These are phyloP conservation scores for Helarctos malayanus DNA, from an alignment of 2,797 vertebrate genomes.

Conservation along the genomic window DNA sequence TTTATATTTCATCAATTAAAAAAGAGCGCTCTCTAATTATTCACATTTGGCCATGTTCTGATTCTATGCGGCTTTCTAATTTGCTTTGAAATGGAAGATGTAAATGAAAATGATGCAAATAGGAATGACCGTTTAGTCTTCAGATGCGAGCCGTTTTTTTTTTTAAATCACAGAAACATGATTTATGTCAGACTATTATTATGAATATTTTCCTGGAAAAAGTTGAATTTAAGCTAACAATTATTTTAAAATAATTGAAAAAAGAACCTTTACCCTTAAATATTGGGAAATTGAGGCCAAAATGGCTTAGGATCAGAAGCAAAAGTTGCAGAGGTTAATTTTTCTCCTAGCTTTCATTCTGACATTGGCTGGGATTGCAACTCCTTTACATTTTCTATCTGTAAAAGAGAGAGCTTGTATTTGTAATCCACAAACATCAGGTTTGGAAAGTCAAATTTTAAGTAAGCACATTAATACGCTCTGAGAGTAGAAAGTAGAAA, in stretches of 20 bases:
- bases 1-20: neutral
- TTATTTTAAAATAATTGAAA: neutral
- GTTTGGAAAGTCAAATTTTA: neutral
- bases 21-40: neutral
- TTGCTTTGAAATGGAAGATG: neutral
- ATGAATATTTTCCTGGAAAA: neutral
- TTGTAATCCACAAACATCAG: neutral
- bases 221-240: neutral
- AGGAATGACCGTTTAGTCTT: neutral
- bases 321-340: neutral
- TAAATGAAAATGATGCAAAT: neutral
- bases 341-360: neutral
- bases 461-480: neutral
- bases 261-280: neutral
- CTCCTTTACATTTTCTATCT: neutral
- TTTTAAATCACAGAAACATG: neutral
- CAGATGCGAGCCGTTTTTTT: neutral
- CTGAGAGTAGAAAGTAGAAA: neutral
- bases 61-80: neutral
- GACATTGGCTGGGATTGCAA: neutral
- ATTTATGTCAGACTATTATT: conserved; percentile 24
- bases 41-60: neutral
- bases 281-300: conserved; percentile 10
- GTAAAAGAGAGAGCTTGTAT: neutral
- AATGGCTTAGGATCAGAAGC: neutral